Evolutionary conservation across 2,113 vertebrate genomes (phyloP), one percentile per base, ranked within the genome.

Genomic region (Cyanoliseus patagonus): DNA sequence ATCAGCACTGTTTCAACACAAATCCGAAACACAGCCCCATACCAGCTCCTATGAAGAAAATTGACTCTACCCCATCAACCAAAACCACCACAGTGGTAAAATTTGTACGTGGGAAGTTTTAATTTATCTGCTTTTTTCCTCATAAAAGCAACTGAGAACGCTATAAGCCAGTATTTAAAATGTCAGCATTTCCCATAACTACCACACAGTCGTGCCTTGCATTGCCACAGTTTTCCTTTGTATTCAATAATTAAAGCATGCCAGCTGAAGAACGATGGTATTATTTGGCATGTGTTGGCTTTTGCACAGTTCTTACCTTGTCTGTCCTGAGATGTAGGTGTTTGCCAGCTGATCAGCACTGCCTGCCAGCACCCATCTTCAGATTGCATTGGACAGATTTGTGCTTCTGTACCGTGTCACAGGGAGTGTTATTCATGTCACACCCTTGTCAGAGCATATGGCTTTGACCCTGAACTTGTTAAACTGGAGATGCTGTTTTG

Each of bases 381-480:
- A 87, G 62, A 52, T n/a, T 52, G 35, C 31, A 3, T 82, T 64
- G 46, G 66, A 67, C 33, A 86, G 73, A 82, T 91, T 57, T 68
- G 30, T 74, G 42, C 30, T 68, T 68, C 63, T 79, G 30, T 76
- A 49, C 13, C 13, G 3, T 13, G 46, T 87, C 62, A 17, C 2
- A 5, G 33, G 27, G 78, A 53, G 17, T 67, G 64, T 18, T 81
- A 74, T 75, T 86, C 70, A 4, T 69, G 37, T 72, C 52, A 23
- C 87, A 68, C 47, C 70, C 83, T 89, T 87, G 62, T 91, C 89
- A 66, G 57, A 90, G 52, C 90, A 88, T 94, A 80, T 88, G 83
- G 86, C 94, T 94, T 89, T 95, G 87, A 68, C 91, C 83, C 70
- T 37, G 86, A 89, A 62, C 39, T 33, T 92, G 89, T 90, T 80